phyloP scores from a whole-genome alignment of 23 tunicate species.

The Ciona savignyi region DNA sequence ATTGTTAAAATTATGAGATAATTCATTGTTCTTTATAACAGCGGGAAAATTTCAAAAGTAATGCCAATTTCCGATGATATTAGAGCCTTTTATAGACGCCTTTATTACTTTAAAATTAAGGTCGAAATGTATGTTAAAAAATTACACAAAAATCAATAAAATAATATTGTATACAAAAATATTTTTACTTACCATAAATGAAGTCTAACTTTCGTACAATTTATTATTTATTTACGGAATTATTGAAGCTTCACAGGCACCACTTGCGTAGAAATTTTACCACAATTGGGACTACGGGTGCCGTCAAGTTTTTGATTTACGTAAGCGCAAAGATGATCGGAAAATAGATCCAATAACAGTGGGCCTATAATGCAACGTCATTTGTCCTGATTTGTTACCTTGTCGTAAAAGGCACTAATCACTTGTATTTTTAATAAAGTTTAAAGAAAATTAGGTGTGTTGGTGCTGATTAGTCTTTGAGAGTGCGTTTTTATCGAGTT shows the following conservation, averaged over 20 bases:
- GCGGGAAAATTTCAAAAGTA: constrained; percentile 7
- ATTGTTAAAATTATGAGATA: no score
- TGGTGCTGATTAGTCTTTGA: neutral
- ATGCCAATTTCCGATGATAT: neutral
- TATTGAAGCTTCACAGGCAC: neutral
- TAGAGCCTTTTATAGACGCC: neutral
- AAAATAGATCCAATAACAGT: neutral
- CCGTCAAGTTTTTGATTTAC: neutral
- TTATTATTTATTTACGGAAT: neutral
- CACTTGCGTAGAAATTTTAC: neutral
- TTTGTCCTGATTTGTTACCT: neutral
- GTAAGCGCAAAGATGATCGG: neutral
- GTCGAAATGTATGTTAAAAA: constrained; percentile 2
- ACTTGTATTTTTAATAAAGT: neutral
- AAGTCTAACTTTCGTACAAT: neutral
- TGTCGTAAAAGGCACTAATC: neutral
- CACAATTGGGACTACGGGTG: constrained; percentile 8
- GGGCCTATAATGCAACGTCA: neutral
- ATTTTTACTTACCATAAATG: constrained; percentile 17
- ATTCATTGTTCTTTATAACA: no score
- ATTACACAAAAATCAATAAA: constrained; percentile 6
- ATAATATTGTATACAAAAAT: constrained; percentile 1
- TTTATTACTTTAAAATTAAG: neutral
- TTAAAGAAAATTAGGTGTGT: neutral
- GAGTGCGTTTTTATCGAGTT: neutral